These are phyloP conservation scores for Shargacucullia verbasci DNA, from an alignment of 2,888 invertebrate species.

Conservation along the genomic window DNA sequence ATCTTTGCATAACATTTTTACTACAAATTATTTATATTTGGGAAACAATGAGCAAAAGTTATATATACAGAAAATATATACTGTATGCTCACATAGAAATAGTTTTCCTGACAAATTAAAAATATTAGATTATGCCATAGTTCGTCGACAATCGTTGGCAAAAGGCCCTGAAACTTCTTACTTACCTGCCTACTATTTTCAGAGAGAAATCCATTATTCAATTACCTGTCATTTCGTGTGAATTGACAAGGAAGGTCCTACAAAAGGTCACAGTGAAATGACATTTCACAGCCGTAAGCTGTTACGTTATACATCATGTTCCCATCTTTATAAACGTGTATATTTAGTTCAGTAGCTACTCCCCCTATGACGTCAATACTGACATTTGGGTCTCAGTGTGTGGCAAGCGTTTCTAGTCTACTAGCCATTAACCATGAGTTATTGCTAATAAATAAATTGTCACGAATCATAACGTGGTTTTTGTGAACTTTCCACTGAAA, in stretches of 20 bases:
- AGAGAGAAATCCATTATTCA: slow-evolving; percentile 21
- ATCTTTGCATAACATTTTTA: too few species aligned
- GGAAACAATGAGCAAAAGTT: too few species aligned
- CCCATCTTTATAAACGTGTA: slow-evolving; percentile 56
- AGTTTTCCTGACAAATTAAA: too few species aligned
- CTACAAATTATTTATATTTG: too few species aligned
- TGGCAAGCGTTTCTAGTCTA: slow-evolving; percentile 61
- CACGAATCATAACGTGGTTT: slow-evolving; percentile 27
- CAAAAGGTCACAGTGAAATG: slow-evolving; percentile 45
- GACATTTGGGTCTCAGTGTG: slow-evolving; percentile 79
- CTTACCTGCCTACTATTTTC: not conserved
- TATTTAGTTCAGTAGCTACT: slow-evolving; percentile 74
- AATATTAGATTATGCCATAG: not conserved
- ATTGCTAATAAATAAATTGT: slow-evolving; percentile 57
- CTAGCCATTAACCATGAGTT: slow-evolving; percentile 57
- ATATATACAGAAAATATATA: too few species aligned
- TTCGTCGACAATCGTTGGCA: not conserved
- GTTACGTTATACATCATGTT: slow-evolving; percentile 50
- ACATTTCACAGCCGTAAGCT: slow-evolving; percentile 40
- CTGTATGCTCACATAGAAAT: too few species aligned
- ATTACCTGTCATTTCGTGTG: slow-evolving; percentile 29
- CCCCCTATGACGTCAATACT: slow-evolving; percentile 84
- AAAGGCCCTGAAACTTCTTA: slow-evolving; percentile 3
- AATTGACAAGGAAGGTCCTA: slow-evolving; percentile 30
- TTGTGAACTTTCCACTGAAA: slow-evolving; percentile 37